Percentiles rank a stretch among this genome's conserved stretches.
Conservation (phyloP, 2,113 vertebrate genomes). For the Uria lomvia region DNA sequence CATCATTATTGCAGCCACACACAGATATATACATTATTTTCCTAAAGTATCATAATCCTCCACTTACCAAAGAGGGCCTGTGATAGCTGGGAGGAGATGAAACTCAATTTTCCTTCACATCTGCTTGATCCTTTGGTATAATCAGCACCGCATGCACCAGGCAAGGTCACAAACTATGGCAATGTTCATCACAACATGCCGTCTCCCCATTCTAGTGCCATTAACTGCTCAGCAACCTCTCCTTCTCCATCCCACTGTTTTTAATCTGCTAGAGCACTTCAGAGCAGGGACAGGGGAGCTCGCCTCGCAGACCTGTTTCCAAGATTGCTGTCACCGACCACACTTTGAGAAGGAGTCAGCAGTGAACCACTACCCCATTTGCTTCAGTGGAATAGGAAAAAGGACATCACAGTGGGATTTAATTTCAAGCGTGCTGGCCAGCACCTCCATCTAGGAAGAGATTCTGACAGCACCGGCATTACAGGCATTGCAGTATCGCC, state of each 20-base stretch:
- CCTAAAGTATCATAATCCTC: conserved; percentile 54
- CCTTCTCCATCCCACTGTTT: conserved; percentile 45
- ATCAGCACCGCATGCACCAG: neutral
- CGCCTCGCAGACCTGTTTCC: neutral
- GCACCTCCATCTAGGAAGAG: conserved; percentile 14
- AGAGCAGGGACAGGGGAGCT: neutral
- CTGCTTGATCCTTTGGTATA: conserved; percentile 11
- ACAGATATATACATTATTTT: conserved; percentile 20
- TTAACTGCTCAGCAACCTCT: conserved; percentile 42
- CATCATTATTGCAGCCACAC: conserved; percentile 41
- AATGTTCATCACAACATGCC: neutral
- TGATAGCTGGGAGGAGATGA: conserved; percentile 17
- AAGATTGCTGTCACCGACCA: neutral
- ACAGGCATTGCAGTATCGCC: neutral
- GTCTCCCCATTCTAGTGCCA: conserved; percentile 3
- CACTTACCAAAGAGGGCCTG: conserved; percentile 54
- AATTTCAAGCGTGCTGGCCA: conserved; percentile 47
- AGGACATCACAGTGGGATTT: conserved; percentile 26
- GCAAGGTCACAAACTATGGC: conserved; percentile 16
- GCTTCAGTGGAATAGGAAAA: conserved; percentile 49
- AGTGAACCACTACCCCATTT: neutral
- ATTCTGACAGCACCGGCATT: neutral
- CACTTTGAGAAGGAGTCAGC: conserved; percentile 32
- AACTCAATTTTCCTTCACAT: conserved; percentile 37
- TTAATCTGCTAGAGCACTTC: conserved; percentile 52